Percentiles rank a stretch among this genome's conserved stretches.
phyloP scores from a whole-genome alignment of 2,113 vertebrate species.

The Balaeniceps rex region DNA sequence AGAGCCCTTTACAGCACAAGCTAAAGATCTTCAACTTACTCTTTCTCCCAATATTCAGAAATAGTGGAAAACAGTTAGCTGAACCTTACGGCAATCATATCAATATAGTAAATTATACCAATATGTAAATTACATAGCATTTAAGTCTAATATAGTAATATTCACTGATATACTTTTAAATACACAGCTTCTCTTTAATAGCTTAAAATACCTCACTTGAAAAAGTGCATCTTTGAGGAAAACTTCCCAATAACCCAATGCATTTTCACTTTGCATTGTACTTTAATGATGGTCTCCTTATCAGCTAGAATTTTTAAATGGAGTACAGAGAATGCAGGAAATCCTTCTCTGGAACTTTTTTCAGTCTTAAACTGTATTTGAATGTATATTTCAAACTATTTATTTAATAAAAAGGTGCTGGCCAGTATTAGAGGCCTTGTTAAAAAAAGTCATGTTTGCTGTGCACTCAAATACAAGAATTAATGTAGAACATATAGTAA shows the following conservation, averaged over 20 bases:
- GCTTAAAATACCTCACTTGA: not conserved
- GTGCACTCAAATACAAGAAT: not conserved
- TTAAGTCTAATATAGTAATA: not conserved
- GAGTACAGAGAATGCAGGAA: not conserved
- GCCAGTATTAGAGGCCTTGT: not conserved
- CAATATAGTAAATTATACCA: not conserved
- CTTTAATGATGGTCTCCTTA: not conserved
- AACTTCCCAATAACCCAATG: not conserved
- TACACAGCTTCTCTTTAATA: not conserved
- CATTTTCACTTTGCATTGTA: not conserved
- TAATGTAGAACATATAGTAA: not conserved
- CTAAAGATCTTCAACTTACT: not conserved
- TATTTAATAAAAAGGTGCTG: not conserved
- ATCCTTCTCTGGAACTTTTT: not conserved
- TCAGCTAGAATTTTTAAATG: not conserved
- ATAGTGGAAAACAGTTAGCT: not conserved
- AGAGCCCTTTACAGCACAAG: not conserved
- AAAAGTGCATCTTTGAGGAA: not conserved
- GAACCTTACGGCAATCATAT: not conserved
- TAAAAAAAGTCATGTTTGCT: not conserved
- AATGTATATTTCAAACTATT: not conserved
- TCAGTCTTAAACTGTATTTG: not conserved
- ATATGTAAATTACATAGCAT: not conserved
- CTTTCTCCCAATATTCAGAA: not conserved
- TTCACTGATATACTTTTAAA: not conserved